Base-by-base conservation (phyloP, 2,797 vertebrate genomes). In the Selene dorsalis region DNA sequence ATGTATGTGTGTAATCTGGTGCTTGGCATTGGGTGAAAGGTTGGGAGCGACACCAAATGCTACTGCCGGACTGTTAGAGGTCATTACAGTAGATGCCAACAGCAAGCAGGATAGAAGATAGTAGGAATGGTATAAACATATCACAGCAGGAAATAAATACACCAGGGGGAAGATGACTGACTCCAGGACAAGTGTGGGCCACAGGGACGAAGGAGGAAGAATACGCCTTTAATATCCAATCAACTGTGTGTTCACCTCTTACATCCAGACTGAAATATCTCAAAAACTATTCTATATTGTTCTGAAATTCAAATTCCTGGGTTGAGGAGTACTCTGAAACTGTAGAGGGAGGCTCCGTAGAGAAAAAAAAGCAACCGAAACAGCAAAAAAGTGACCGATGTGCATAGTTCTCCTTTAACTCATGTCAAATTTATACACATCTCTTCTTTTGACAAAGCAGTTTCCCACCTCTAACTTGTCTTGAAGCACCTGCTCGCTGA, bases 1-100 rank as follows among this genome's bases (percentile, higher is more conserved):
- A 43, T 22, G 64, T 47, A 56, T 72, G 79, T 50, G 58, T 73
- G 66, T 63, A 56, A 78, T 82, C 68, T 28, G 55, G 48, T 24
- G 60, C 50, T 72, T 77, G 83, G 77, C 66, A 79, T 35, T 82
- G 76, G 83, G 79, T 84, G 86, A 86, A 81, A 87, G 72, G 83
- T 80, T 73, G 68, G 76, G 61, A 69, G 59, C 32, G 85, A 87
- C 83, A 84, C 70, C 24, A 32, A 64, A 88, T 56, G 80, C 84
- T 72, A 75, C 39, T 5, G 14, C 58, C 26, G 52, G 73, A 86
- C 74, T n/a, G 73, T 63, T 84, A 48, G 88, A 89, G 87, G 88
- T 87, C 76, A 22, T 63, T 73, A 55, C 84, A 81, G 89, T 85
- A 85, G 88, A 87, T 87, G 87, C 82, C 86, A 85, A 63, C 75